Evolutionary conservation across 2,797 vertebrate genomes (phyloP).

Genomic region (Ispidina lecontei): DNA sequence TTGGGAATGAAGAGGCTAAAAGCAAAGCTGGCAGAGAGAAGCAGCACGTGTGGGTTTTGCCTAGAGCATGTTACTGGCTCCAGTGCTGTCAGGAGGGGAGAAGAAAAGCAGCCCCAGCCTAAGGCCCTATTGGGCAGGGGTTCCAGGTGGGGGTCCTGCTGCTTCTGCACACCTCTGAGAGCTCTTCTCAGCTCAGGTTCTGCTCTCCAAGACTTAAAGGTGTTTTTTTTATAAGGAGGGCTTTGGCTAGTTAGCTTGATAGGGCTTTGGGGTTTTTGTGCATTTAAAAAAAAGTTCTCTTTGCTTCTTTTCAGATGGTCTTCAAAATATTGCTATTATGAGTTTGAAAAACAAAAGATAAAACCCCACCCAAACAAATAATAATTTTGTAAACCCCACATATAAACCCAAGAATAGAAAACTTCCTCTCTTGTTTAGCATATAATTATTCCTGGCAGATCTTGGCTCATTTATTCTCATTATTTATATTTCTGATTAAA

Average conservation of each 20-base stretch:
- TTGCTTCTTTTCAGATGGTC: neutral
- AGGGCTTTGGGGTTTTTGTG: neutral
- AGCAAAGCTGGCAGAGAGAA: constrained; percentile 19
- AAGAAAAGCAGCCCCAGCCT: neutral
- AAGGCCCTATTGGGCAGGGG: neutral
- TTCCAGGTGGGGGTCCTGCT: neutral
- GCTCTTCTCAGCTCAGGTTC: neutral
- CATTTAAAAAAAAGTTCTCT: neutral
- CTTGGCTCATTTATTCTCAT: constrained; percentile 34
- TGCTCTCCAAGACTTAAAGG: neutral
- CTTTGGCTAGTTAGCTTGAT: neutral
- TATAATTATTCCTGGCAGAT: constrained; percentile 33
- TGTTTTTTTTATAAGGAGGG: neutral
- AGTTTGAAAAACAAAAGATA: neutral
- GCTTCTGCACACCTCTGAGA: neutral
- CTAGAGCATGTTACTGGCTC: neutral
- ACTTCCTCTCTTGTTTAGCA: constrained; percentile 2
- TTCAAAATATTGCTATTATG: neutral
- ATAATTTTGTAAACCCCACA: neutral
- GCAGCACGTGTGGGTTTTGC: neutral
- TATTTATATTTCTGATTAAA: constrained; percentile 50
- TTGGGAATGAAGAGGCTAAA: constrained; percentile 38
- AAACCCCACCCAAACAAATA: too few species aligned
- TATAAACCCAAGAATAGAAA: neutral
- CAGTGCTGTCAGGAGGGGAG: neutral